Evolutionary conservation across 2,797 vertebrate species (phyloP).

Genomic region (Eulemur mongoz): DNA sequence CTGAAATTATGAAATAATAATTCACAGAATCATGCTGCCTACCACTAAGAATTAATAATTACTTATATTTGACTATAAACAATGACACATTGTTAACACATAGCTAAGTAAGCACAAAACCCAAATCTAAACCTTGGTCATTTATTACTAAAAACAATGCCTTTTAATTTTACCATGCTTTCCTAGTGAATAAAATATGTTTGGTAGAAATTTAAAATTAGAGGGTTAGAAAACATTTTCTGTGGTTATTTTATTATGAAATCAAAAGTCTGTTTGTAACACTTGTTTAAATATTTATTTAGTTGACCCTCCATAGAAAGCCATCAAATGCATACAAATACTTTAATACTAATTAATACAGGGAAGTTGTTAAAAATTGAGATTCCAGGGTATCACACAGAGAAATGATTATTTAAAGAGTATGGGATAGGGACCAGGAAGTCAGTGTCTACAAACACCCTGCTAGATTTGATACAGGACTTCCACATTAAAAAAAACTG

Average conservation of each 20-base stretch:
- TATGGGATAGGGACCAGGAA: not conserved
- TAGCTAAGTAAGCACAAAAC: not conserved
- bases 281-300: conserved; percentile 11
- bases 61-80: not conserved
- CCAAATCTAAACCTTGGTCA: not conserved
- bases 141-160: not conserved
- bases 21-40: not conserved
- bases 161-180: not conserved
- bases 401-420: not conserved
- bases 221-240: not conserved
- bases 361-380: not conserved
- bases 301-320: not conserved
- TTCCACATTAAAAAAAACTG: too few species aligned
- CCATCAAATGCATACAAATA: not conserved
- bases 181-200: not conserved
- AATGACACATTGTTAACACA: not conserved
- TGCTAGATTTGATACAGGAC: too few species aligned
- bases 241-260: not conserved
- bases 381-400: not conserved
- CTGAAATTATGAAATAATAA: not conserved
- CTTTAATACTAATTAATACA: not conserved
- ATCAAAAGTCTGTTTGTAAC: not conserved
- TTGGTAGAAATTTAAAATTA: conserved; percentile 23
- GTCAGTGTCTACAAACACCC: too few species aligned
- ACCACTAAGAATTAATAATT: not conserved